Evolutionary conservation across 2,113 vertebrate species (phyloP), one percentile per base, ranked within the genome.

Genomic region (Lampris incognitus): DNA sequence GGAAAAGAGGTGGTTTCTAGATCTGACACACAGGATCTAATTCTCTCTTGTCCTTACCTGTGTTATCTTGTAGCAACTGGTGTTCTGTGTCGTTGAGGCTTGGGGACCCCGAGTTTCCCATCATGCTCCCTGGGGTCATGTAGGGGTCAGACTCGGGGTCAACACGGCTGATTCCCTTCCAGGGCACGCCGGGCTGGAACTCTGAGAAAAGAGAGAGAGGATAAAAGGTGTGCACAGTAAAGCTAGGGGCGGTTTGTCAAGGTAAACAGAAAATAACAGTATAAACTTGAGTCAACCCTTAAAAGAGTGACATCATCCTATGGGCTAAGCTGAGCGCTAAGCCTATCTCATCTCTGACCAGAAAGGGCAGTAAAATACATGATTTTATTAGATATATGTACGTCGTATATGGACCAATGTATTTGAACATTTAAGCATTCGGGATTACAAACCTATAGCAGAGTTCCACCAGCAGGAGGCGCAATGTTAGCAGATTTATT

Each of bases 131-230:
- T 88, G 98, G 98, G 86, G 98, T 99, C 95, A 97, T 97, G 78
- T 99, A 98, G 65, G 98, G 98, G 91, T 99, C 98, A 80, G 97
- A 97, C 89, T 99, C 98, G 75, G 98, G 97, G 93, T 99, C 98
- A 79, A 98, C 97, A 74, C 96, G 98, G 93, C 97, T 97, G 83
- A 99, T 98, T 94, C 98, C 98, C 94, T 98, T 98, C 98, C 98
- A 99, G 79, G 98, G 98, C 86, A 99, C 98, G 89, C 98, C 98
- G 64, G 98, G 98, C 94, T 99, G 98, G 92, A 99, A 99, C 92
- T 99, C 98, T 99, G 86, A 83, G 13, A 6, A 57, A 1, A 63
- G 2, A 42, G 49, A 74, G n/a, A 70, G 3, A 79, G 24, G 11
- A 48, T 4, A 44, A 8, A 60, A 10, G 38, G 11, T 24, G 13